Conservation (phyloP, 2,888 invertebrate genomes). For the Pemphredon lugubris region DNA sequence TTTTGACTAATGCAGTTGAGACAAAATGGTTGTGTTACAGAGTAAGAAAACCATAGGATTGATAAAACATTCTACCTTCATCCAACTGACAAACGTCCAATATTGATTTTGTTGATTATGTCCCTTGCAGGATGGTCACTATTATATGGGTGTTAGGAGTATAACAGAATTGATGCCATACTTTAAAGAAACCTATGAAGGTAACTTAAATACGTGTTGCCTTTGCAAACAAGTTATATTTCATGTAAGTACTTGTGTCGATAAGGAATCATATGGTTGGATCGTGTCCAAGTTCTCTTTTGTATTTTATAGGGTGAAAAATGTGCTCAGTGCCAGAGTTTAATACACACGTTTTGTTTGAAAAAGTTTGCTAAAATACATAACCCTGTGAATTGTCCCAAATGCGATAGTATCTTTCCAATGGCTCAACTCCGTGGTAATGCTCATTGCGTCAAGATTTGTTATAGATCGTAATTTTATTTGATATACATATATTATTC, state of each 20-base stretch:
- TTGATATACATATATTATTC: background rate
- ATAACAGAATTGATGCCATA: conserved; percentile 74
- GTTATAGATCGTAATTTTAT: background rate
- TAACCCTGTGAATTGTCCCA: conserved; percentile 61
- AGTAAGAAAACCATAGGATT: too few relatives aligned
- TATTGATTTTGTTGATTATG: too few relatives aligned
- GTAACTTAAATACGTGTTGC: conserved; percentile 66
- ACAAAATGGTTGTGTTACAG: conserved; percentile 68
- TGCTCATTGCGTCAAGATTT: background rate
- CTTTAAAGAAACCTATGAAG: conserved; percentile 71
- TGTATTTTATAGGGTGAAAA: conserved; percentile 64
- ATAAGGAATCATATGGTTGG: too few relatives aligned
- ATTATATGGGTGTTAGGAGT: conserved; percentile 76
- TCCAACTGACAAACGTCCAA: too few relatives aligned
- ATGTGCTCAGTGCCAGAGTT: conserved; percentile 61
- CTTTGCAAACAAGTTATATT: conserved; percentile 74
- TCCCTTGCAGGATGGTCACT: conserved; percentile 72
- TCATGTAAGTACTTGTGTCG: conserved; percentile 68
- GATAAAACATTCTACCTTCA: too few relatives aligned
- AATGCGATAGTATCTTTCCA: conserved; percentile 54
- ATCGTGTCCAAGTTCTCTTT: too few relatives aligned
- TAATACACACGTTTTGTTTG: conserved; percentile 67
- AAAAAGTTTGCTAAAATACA: conserved; percentile 50
- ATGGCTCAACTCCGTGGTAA: conserved; percentile 28
- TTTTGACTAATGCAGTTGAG: conserved; percentile 62